Conservation (phyloP, 2,888 invertebrate genomes). For the Helleia helle region DNA sequence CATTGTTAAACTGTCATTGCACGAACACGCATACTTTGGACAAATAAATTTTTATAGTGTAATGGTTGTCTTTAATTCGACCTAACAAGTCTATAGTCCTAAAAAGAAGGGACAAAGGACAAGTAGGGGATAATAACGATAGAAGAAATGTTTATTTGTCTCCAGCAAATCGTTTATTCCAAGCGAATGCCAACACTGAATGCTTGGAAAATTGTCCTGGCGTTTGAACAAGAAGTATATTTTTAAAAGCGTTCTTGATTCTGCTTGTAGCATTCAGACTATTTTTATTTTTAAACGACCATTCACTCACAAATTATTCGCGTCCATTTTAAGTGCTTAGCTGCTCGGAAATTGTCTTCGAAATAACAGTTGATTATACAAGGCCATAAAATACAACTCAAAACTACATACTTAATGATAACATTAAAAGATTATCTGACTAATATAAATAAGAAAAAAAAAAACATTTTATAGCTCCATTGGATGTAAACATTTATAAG, state of each 20-base stretch:
- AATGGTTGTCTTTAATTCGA: too few species aligned
- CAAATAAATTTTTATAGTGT: too few species aligned
- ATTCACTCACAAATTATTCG: conserved; percentile 29
- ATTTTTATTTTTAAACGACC: conserved; percentile 29
- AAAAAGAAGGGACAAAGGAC: conserved; percentile 15
- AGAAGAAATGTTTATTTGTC: conserved; percentile 29
- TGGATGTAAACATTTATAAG: not conserved
- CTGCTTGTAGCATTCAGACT: conserved; percentile 31
- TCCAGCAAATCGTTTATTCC: conserved; percentile 33
- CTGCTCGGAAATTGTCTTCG: conserved; percentile 8
- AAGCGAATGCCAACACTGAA: conserved; percentile 33
- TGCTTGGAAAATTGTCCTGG: conserved; percentile 33
- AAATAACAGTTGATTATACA: conserved; percentile 7
- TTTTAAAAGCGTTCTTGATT: conserved; percentile 34
- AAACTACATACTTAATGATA: conserved; percentile 5
- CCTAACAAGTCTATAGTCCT: not conserved
- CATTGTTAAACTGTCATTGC: too few species aligned
- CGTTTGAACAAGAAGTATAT: conserved; percentile 31
- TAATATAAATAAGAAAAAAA: not conserved
- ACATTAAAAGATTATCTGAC: too few species aligned
- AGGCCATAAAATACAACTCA: not conserved
- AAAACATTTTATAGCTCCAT: conserved; percentile 1
- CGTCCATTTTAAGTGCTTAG: conserved; percentile 17
- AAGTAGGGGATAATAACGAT: conserved; percentile 26
- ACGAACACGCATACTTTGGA: too few species aligned